phyloP scores from a whole-genome alignment of 1,140 invertebrate genomes.

The Drosophila littoralis region DNA sequence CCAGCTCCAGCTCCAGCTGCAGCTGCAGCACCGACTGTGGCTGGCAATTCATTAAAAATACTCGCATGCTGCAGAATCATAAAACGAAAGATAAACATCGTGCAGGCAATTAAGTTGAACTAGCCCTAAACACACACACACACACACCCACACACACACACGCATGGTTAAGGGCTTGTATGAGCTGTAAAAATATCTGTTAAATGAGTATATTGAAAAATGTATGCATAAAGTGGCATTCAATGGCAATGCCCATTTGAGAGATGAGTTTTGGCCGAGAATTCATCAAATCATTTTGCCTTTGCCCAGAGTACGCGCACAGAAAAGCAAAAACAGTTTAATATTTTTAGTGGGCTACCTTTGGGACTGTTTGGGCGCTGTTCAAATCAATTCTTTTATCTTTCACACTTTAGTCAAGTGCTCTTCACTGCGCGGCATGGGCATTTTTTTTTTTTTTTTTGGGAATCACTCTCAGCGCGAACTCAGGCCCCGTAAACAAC shows the following conservation, averaged over 20 bases:
- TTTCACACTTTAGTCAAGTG: conserved; percentile 28
- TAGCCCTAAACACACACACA: conserved; percentile 18
- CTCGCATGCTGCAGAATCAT: conserved; percentile 40
- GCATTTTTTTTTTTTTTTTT: not conserved
- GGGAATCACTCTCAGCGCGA: conserved; percentile 6
- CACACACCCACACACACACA: conserved; percentile 9
- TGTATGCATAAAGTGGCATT: conserved; percentile 43
- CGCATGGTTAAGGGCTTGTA: not conserved
- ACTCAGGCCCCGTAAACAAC: conserved; percentile 12
- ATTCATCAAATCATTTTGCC: conserved; percentile 12
- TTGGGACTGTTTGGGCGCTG: not conserved
- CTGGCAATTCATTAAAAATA: conserved; percentile 54
- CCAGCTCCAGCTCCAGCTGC: not conserved
- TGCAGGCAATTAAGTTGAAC: conserved; percentile 61
- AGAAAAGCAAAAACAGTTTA: conserved; percentile 2
- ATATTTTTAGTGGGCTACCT: not conserved
- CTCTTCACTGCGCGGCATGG: not conserved
- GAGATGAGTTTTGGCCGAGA: conserved; percentile 8
- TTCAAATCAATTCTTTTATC: not conserved
- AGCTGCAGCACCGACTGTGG: not conserved
- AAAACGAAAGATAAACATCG: conserved; percentile 61
- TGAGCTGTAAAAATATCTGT: conserved; percentile 18
- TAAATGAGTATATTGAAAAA: conserved; percentile 48
- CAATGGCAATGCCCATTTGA: conserved; percentile 28
- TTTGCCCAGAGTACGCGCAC: too few relatives aligned